These are phyloP conservation scores for Abrostola tripartita DNA, from an alignment of 2,888 invertebrate species.

Conservation along the genomic window DNA sequence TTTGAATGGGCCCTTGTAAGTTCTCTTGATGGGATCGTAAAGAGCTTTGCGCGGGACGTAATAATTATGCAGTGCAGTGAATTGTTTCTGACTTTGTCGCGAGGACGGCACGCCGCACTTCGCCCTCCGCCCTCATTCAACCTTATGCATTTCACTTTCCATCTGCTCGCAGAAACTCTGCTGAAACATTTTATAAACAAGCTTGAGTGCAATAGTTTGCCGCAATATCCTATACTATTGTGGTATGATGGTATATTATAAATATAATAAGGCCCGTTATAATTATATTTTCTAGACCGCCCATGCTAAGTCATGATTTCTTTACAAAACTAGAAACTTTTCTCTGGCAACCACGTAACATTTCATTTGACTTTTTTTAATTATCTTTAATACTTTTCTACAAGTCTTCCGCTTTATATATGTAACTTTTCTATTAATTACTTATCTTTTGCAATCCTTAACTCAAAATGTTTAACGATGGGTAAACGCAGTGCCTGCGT, in stretches of 20 bases:
- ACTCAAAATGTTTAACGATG: no score
- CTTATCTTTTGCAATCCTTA: no score
- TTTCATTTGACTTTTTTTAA: neutral
- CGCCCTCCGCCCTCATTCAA: constrained; percentile 20
- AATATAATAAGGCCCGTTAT: no score
- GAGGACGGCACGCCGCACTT: constrained; percentile 8
- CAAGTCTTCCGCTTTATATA: no score
- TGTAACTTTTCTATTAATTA: no score
- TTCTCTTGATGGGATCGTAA: constrained; percentile 18
- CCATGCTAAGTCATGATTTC: no score
- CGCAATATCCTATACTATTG: neutral
- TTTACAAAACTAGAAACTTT: neutral
- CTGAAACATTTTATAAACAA: constrained; percentile 13
- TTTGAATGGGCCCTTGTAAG: constrained; percentile 24
- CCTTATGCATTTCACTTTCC: constrained; percentile 28
- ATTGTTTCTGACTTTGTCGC: constrained; percentile 26
- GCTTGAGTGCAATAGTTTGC: constrained; percentile 3
- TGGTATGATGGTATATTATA: no score
- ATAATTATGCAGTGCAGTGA: constrained; percentile 30
- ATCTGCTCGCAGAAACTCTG: constrained; percentile 13
- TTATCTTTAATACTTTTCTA: no score
- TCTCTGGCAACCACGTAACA: neutral
- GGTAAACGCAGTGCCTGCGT: no score
- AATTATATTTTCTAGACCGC: neutral
- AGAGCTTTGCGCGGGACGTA: constrained; percentile 28